These are phyloP conservation scores for Zaprionus kolodkinae DNA, from an alignment of 1,140 invertebrate genomes.

Conservation along the genomic window DNA sequence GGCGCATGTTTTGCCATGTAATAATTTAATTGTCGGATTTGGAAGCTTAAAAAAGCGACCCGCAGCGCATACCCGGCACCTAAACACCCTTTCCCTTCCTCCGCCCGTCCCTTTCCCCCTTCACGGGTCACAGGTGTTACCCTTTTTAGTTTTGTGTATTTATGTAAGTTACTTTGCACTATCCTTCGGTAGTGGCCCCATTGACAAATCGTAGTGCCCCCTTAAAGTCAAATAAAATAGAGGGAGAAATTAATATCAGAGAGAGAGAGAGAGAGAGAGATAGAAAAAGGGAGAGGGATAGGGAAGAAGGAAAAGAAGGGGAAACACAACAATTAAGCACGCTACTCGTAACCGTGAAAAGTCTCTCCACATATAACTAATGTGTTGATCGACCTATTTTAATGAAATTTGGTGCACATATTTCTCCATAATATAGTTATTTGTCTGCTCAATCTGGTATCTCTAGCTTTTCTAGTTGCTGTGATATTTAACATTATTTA, in stretches of 20 bases:
- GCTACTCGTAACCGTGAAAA: no score
- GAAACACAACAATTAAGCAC: no score
- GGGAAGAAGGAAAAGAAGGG: no score
- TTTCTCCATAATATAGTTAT: neutral
- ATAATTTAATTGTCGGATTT: constrained; percentile 83
- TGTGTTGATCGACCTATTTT: neutral
- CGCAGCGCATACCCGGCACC: neutral
- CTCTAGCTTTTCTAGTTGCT: neutral
- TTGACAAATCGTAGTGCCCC: neutral
- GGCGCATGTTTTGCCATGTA: constrained; percentile 77
- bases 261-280: no score
- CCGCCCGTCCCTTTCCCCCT: no score
- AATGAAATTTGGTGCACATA: neutral
- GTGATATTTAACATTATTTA: neutral
- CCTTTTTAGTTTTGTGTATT: no score
- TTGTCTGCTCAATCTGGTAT: neutral
- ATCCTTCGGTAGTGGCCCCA: neutral
- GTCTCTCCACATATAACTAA: neutral
- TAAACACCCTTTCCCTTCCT: no score
- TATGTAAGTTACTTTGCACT: no score
- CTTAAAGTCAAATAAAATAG: no score
- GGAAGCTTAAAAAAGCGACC: constrained; percentile 66
- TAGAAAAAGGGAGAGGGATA: no score
- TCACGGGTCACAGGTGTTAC: constrained; percentile 13
- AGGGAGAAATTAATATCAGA: neutral